Evolutionary conservation across 2,113 vertebrate species (phyloP), one percentile per base, ranked within the genome.

Genomic region (Paraplagusia blochii): DNA sequence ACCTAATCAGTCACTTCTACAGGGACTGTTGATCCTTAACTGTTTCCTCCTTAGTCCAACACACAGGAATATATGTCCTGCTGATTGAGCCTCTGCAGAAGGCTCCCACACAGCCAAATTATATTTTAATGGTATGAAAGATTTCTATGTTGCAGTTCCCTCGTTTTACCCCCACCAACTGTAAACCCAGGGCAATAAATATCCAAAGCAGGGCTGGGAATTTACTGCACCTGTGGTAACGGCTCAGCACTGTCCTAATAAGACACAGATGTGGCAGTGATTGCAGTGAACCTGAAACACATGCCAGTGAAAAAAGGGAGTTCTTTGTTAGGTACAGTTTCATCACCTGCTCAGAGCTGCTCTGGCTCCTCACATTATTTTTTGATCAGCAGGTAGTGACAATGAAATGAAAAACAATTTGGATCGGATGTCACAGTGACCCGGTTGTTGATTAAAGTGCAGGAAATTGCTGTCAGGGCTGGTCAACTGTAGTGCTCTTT

Each of bases 211-310:
- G 57, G 81, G 73, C 67, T 42, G 56, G 81, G 87, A 89, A 90
- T 91, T 88, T 90, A 90, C 83, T 81, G 87, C 89, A 90, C 90
- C 89, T 90, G 90, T 87, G 86, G 77, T 84, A 77, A 78, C 80
- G 2, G 22, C 74, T 59, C 73, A 62, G 39, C 77, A 68, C 60
- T 40, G 42, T 48, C 58, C 53, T 92, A 90, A 91, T 83, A 80
- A 82, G 77, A 67, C 82, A 43, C 90, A 92, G 87, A 90, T 90
- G 88, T 69, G 44, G 66, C 67, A 68, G 39, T 66, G 67, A 79
- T 83, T 76, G 62, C 60, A 45, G 11, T 7, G 16, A 72, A 60
- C 39, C 53, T 34, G 17, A 58, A 74, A 71, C 42, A 7, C 56
- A 49, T 53, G 63, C 52, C 14, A 16, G 10, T 19, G 36, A 69